Base-by-base conservation (phyloP, 2,113 vertebrate species). In the Struthidea cinerea region DNA sequence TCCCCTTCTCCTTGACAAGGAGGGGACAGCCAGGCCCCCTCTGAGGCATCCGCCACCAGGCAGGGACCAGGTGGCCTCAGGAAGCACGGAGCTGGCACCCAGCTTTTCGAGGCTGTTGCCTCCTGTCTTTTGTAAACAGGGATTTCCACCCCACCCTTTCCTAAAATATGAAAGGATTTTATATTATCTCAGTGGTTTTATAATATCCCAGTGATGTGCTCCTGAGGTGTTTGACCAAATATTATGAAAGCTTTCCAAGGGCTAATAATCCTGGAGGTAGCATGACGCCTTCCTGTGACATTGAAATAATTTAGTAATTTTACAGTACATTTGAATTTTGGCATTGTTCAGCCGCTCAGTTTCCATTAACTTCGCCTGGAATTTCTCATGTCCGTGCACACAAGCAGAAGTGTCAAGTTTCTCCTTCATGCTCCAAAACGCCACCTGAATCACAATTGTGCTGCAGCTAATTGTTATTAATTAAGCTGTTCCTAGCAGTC, bases 361-460 rank as follows among this genome's bases (percentile, higher is more conserved):
- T 98, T 94, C 97, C 96, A 98, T 98, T 98, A 98, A 96, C 97
- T 96, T 97, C 63, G 88, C 94, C 87, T 89, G 92, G 97, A 96
- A 98, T 98, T 93, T 96, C 97, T 97, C 76, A 49, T 49, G 90
- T 95, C 96, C 33, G 8, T n/a, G 69, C 92, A 79, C 90, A 95
- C 95, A 84, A 96, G 91, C 92, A 15, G 50, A 92, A 96, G 97
- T 93, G 94, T 97, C 95, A 80, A 93, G 95, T 97, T 98, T 98
- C 98, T 97, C 98, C 98, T 98, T 98, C 98, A 98, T 98, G 98
- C 97, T 98, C 60, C 81, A 96, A 47, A 94, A 96, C 61, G 73
- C 93, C 94, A 89, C 95, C 97, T 93, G 97, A 97, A 97, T 97
- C 85, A 78, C 97, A 97, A 92, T 88, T 50, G 96, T 57, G 85